phyloP scores from a whole-genome alignment of 2,797 vertebrate species.

The Lithobates sylvaticus region DNA sequence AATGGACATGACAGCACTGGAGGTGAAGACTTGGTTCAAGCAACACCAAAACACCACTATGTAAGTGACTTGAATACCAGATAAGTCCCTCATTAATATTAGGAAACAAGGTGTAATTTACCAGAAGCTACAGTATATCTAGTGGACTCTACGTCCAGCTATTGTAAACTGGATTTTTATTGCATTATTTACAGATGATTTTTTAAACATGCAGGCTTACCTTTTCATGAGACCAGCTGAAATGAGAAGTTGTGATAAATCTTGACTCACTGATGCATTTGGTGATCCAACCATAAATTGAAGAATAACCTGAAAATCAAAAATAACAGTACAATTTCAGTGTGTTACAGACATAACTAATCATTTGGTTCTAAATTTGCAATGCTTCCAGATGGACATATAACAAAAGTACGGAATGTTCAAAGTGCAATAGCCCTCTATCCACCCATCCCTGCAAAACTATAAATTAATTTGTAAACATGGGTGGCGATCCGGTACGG shows the following conservation, averaged over 20 bases:
- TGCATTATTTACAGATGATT: not conserved
- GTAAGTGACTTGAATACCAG: too few species aligned
- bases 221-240: slow-evolving; percentile 94
- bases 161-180: too few species aligned
- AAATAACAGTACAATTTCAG: not conserved
- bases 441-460: too few species aligned
- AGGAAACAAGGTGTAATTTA: too few species aligned
- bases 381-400: not conserved
- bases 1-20: too few species aligned
- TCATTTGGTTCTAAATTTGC: not conserved
- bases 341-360: not conserved
- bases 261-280: slow-evolving; percentile 89
- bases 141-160: too few species aligned
- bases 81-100: too few species aligned
- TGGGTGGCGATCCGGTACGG: too few species aligned
- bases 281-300: slow-evolving; percentile 96
- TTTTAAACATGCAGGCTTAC: slow-evolving; percentile 68
- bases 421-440: not conserved
- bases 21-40: too few species aligned
- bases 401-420: not conserved
- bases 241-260: slow-evolving; percentile 88
- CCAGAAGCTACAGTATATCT: too few species aligned
- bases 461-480: too few species aligned
- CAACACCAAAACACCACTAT: too few species aligned
- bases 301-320: slow-evolving; percentile 78